Percentiles rank a stretch among this genome's conserved stretches.
Conservation (phyloP, 2,113 vertebrate species). For the Coregonus clupeaformis region DNA sequence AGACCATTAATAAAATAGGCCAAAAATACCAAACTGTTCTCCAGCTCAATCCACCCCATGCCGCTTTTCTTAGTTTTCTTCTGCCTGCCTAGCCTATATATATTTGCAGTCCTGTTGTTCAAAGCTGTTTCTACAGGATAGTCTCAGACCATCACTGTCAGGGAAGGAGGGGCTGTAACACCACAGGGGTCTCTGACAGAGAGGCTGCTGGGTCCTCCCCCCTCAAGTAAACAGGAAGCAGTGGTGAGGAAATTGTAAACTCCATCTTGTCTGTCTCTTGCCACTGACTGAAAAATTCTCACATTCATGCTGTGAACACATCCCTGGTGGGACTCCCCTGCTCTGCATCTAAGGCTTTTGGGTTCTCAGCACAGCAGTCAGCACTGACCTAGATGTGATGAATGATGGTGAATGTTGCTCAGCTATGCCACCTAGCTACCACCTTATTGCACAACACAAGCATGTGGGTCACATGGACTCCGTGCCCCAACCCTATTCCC, state of each 20-base stretch:
- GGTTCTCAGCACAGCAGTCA: conserved; percentile 28
- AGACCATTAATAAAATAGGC: too few species aligned
- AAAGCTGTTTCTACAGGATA: neutral
- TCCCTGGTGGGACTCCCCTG: neutral
- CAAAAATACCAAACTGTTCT: too few species aligned
- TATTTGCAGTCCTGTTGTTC: too few species aligned
- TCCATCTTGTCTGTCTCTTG: neutral
- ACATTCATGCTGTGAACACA: neutral
- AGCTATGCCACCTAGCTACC: conserved; percentile 10
- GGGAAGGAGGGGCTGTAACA: neutral
- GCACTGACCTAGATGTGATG: conserved; percentile 52
- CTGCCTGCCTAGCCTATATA: too few species aligned
- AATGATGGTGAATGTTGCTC: neutral
- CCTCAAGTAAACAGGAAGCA: conserved; percentile 22
- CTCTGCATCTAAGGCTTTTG: neutral
- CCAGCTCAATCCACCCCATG: too few species aligned
- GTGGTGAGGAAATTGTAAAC: conserved; percentile 22
- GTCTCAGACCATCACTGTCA: neutral
- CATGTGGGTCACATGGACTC: conserved; percentile 38
- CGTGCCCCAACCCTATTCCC: neutral
- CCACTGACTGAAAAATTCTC: neutral
- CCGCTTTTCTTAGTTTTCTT: too few species aligned
- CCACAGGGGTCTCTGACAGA: neutral
- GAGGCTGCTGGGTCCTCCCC: neutral
- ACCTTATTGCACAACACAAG: conserved; percentile 26